Conservation (phyloP, 2,888 invertebrate species). For the Tetragonula carbonaria region DNA sequence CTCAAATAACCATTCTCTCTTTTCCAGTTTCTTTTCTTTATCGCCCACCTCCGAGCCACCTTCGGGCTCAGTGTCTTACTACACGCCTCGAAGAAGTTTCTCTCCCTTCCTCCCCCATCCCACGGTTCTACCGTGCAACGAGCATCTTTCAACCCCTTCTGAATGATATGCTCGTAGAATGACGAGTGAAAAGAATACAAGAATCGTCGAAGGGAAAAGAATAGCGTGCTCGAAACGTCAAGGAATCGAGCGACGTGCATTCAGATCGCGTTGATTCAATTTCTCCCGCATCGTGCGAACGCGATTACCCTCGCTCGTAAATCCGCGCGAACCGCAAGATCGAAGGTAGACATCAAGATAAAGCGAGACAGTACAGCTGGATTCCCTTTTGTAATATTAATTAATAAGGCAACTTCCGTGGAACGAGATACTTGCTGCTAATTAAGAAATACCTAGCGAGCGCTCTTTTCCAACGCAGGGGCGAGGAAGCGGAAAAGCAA, state of each 20-base stretch:
- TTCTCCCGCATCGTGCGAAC: not conserved
- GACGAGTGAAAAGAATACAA: constrained; percentile 10
- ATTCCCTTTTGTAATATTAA: constrained; percentile 69
- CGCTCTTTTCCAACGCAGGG: constrained; percentile 65
- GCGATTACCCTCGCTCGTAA: not conserved
- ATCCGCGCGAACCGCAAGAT: not conserved
- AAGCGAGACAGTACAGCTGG: constrained; percentile 16
- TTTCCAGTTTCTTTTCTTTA: constrained; percentile 47
- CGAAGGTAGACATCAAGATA: not conserved
- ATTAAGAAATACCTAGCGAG: constrained; percentile 76
- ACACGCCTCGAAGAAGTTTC: constrained; percentile 37
- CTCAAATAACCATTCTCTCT: constrained; percentile 58
- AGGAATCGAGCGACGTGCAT: not conserved
- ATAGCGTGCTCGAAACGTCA: not conserved
- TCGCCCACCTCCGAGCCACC: constrained; percentile 23
- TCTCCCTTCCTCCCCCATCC: too few species aligned
- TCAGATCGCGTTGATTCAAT: constrained; percentile 4
- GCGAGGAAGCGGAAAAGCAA: constrained; percentile 74
- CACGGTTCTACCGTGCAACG: constrained; percentile 4
- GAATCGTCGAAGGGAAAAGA: not conserved
- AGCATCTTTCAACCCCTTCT: constrained; percentile 37
- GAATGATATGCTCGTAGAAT: constrained; percentile 18
- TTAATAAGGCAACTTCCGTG: constrained; percentile 71
- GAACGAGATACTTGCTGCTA: constrained; percentile 72
- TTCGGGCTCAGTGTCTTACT: constrained; percentile 46